Conservation (phyloP, 2,797 vertebrate genomes). For the Parauchenoglanis punctatus region DNA sequence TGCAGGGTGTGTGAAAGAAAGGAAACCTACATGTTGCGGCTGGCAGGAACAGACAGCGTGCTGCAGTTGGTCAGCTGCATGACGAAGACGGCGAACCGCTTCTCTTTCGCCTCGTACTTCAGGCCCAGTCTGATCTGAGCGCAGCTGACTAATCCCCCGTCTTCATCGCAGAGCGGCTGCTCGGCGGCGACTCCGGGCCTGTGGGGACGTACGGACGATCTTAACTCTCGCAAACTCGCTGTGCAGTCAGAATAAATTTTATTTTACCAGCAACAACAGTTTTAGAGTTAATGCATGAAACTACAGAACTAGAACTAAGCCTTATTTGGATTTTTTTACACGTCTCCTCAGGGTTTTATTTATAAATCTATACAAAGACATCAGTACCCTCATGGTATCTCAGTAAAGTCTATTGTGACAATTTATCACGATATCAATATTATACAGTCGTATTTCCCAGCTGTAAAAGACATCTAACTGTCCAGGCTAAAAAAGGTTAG, state of each 20-base stretch:
- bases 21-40: constrained; percentile 84
- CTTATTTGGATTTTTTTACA: neutral
- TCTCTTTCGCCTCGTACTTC: constrained; percentile 88
- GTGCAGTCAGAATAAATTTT: neutral
- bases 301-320: neutral
- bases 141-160: constrained; percentile 73
- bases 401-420: too few relatives aligned
- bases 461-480: neutral
- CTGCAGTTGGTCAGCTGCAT: constrained; percentile 85
- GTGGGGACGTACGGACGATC: constrained; percentile 28
- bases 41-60: constrained; percentile 78
- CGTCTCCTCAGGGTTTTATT: neutral
- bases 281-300: neutral
- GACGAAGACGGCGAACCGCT: constrained; percentile 85
- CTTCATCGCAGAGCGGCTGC: constrained; percentile 78
- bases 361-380: too few relatives aligned
- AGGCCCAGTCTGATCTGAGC: constrained; percentile 89
- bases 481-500: neutral
- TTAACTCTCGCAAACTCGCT: neutral
- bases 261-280: neutral
- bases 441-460: too few relatives aligned
- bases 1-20: neutral
- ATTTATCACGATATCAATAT: too few relatives aligned
- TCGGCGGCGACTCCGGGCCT: constrained; percentile 79
- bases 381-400: too few relatives aligned